phyloP scores from a whole-genome alignment of 2,113 vertebrate species.

The Gallinago paraguaiae region DNA sequence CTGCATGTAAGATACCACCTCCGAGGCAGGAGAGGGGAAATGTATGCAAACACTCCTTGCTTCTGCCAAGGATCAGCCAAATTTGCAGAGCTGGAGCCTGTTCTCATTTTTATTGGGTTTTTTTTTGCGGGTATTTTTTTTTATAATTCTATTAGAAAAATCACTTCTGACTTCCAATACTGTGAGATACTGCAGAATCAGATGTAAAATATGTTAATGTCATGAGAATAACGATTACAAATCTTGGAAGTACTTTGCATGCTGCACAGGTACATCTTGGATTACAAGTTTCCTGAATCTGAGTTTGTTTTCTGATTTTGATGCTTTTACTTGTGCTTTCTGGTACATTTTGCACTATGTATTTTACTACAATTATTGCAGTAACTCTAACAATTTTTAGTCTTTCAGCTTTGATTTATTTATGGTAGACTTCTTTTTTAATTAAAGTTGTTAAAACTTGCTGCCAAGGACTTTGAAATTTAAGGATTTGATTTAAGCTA shows the following conservation, averaged over 20 bases:
- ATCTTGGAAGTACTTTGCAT: neutral
- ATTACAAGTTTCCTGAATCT: neutral
- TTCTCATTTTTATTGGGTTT: neutral
- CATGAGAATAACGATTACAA: neutral
- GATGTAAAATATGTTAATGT: conserved; percentile 6
- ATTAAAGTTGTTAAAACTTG: conserved; percentile 58
- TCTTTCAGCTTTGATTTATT: conserved; percentile 13
- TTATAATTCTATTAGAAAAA: conserved; percentile 8
- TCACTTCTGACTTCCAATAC: neutral
- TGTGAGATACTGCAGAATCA: neutral
- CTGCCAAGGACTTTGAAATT: conserved; percentile 51
- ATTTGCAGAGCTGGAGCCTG: neutral
- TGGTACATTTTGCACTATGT: neutral
- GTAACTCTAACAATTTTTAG: neutral
- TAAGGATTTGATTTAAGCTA: conserved; percentile 60
- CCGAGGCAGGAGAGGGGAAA: neutral
- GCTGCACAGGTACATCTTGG: neutral
- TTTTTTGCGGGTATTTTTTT: neutral
- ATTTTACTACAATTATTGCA: neutral
- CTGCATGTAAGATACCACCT: neutral
- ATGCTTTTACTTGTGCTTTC: neutral
- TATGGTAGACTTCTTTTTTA: conserved; percentile 37
- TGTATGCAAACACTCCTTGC: neutral
- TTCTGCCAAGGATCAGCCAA: neutral
- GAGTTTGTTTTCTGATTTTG: conserved; percentile 19